Percentiles rank a stretch among this genome's conserved stretches.
phyloP scores from a whole-genome alignment of 1,140 invertebrate genomes.

The Camponotus pennsylvanicus region DNA sequence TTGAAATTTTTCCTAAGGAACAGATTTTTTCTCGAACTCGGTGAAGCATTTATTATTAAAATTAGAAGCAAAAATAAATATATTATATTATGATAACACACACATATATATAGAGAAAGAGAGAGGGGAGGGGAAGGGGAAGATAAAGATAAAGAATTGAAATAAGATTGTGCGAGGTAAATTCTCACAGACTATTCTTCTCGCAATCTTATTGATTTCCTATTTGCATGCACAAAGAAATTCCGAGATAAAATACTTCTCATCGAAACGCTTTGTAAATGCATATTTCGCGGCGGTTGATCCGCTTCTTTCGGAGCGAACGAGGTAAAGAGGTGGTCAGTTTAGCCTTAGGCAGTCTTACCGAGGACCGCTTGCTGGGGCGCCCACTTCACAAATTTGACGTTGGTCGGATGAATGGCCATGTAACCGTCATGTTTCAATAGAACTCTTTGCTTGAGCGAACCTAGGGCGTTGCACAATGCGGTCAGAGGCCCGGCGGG shows the following conservation, averaged over 20 bases:
- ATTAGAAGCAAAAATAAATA: not conserved
- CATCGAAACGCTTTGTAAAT: slow-evolving; percentile 51
- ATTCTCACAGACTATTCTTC: slow-evolving; percentile 11
- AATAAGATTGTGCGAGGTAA: slow-evolving; percentile 18
- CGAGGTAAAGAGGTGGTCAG: slow-evolving; percentile 50
- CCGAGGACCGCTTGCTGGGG: slow-evolving; percentile 90
- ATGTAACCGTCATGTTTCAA: slow-evolving; percentile 88
- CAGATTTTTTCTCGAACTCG: not conserved
- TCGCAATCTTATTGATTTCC: slow-evolving; percentile 36
- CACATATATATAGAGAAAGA: too few species aligned
- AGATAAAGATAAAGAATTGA: not conserved
- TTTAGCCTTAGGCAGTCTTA: slow-evolving; percentile 73
- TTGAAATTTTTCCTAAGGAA: not conserved
- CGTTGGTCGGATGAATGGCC: slow-evolving; percentile 86
- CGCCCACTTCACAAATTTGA: slow-evolving; percentile 89
- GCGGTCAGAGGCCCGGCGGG: slow-evolving; percentile 78
- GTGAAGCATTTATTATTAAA: not conserved
- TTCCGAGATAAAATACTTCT: slow-evolving; percentile 38
- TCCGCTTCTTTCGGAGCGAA: slow-evolving; percentile 43
- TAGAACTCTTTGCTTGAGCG: slow-evolving; percentile 88
- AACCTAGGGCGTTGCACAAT: slow-evolving; percentile 86
- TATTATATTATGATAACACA: too few species aligned
- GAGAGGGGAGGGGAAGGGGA: too few species aligned
- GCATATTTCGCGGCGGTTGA: slow-evolving; percentile 63
- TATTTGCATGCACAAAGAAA: slow-evolving; percentile 47